Evolutionary conservation across 2,113 vertebrate genomes (phyloP).

Genomic region (Hydropotes inermis): DNA sequence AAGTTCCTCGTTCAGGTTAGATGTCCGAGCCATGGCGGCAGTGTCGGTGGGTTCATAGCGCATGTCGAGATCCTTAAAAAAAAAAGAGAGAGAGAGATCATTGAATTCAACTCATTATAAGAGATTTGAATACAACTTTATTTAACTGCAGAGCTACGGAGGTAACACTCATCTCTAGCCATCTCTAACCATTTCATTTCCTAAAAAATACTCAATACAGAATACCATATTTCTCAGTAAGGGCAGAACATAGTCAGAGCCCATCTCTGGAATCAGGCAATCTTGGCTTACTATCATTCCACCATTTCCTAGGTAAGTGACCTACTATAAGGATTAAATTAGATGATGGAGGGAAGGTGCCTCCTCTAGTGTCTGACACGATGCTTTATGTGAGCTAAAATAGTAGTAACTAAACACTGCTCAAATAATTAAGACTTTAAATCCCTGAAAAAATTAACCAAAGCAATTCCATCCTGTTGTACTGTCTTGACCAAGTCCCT

Average conservation of each 20-base stretch:
- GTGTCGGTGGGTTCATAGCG: slow-evolving; percentile 95
- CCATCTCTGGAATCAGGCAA: background rate
- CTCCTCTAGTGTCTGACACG: no score
- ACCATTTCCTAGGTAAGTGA: background rate
- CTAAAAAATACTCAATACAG: background rate
- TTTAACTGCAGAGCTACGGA: background rate
- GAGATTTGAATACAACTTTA: background rate
- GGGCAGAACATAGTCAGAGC: background rate
- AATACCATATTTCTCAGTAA: background rate
- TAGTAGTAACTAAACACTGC: background rate
- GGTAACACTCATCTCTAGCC: background rate
- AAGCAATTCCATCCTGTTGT: background rate
- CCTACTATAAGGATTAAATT: background rate
- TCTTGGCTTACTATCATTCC: background rate
- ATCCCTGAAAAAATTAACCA: background rate
- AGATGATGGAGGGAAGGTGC: background rate
- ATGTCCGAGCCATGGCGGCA: slow-evolving; percentile 95
- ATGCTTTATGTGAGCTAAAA: background rate
- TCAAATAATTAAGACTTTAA: background rate
- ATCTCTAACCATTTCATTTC: background rate
- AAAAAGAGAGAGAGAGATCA: background rate
- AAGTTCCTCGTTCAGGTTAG: slow-evolving; percentile 97
- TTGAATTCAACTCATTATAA: background rate
- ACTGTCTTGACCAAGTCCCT: background rate
- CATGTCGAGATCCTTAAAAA: slow-evolving; percentile 94